phyloP scores from a whole-genome alignment of 2,113 vertebrate species.

The Vulpes lagopus region DNA sequence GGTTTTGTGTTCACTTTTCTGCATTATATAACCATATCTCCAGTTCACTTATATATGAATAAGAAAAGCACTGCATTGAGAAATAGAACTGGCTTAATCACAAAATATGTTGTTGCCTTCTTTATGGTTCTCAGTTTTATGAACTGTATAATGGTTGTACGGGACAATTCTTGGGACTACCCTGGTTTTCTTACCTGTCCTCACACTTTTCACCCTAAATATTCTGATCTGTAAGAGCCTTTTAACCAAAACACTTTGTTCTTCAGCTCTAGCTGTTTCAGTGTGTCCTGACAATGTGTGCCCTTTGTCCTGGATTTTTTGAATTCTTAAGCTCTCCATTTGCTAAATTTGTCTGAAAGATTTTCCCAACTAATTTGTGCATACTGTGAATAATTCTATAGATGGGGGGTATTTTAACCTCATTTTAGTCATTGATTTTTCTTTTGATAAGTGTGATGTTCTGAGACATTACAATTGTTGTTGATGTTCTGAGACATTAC shows the following conservation, averaged over 20 bases:
- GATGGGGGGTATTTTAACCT: not conserved
- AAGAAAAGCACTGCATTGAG: not conserved
- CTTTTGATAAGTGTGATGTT: not conserved
- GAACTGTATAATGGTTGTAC: not conserved
- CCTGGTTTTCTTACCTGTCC: not conserved
- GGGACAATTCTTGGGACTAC: not conserved
- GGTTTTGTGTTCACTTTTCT: slow-evolving; percentile 8
- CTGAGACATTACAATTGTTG: not conserved
- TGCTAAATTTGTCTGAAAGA: not conserved
- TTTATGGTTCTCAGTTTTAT: not conserved
- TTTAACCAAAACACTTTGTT: not conserved
- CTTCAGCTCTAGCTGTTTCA: not conserved
- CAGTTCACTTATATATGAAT: not conserved
- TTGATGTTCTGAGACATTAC: not conserved
- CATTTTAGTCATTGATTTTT: not conserved
- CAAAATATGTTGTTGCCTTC: not conserved
- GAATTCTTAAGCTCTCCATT: not conserved
- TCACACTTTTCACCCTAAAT: not conserved
- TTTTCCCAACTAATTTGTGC: not conserved
- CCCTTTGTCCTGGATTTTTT: not conserved
- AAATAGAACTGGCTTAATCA: not conserved
- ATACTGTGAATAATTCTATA: not conserved
- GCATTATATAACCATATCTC: not conserved
- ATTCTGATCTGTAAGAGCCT: not conserved
- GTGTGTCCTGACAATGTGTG: not conserved